phyloP scores from a whole-genome alignment of 2,888 invertebrate genomes.

The Platycheirus rosarum region DNA sequence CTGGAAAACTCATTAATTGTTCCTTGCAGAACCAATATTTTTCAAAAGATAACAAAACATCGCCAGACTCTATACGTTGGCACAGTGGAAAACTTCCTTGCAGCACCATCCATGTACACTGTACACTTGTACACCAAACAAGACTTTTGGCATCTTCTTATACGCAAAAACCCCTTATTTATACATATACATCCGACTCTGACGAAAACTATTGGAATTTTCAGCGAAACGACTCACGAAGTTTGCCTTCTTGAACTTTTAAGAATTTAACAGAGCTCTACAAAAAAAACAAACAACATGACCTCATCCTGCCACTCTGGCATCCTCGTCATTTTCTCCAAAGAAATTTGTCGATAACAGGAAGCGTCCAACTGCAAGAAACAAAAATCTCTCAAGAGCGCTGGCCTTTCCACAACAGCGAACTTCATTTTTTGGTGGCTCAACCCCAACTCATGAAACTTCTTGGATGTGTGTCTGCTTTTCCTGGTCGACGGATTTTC shows the following conservation, averaged over 20 bases:
- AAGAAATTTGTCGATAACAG: slow-evolving; percentile 72
- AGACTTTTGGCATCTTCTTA: slow-evolving; percentile 53
- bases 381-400: slow-evolving; percentile 55
- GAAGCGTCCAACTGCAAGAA: slow-evolving; percentile 70
- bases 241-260: slow-evolving; percentile 56
- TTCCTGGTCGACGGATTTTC: slow-evolving; percentile 47
- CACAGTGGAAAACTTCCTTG: slow-evolving; percentile 20
- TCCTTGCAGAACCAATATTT: slow-evolving; percentile 46
- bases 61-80: slow-evolving; percentile 7
- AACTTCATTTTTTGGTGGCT: not conserved
- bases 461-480: slow-evolving; percentile 3
- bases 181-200: slow-evolving; percentile 17
- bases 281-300: slow-evolving; percentile 31
- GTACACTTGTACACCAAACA: slow-evolving; percentile 13
- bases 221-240: slow-evolving; percentile 52
- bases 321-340: slow-evolving; percentile 42
- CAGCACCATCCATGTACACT: slow-evolving; percentile 3
- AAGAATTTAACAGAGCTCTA: slow-evolving; percentile 1
- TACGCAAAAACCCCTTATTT: slow-evolving; percentile 2
- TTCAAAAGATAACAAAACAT: slow-evolving; percentile 28
- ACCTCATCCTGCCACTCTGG: slow-evolving; percentile 62
- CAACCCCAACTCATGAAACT: not conserved
- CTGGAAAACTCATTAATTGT: slow-evolving; percentile 67
- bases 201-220: slow-evolving; percentile 23
- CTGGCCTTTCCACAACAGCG: slow-evolving; percentile 38